phyloP scores from a whole-genome alignment of 2,888 invertebrate genomes.

The Aplocera efformata region DNA sequence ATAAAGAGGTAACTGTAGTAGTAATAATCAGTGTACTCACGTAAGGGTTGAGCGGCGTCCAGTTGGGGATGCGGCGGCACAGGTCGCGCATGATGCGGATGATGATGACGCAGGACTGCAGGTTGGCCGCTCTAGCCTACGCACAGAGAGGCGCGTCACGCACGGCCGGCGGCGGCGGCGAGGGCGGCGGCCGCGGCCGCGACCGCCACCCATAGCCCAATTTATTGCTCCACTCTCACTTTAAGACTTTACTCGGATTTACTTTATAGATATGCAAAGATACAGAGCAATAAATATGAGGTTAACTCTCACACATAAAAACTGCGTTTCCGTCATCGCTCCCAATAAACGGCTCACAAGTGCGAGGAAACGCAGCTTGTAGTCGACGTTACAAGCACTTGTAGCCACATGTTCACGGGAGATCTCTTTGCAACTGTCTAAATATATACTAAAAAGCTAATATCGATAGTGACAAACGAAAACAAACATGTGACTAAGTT shows the following conservation, averaged over 20 bases:
- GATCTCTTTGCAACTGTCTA: conserved; percentile 34
- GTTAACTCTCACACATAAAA: conserved; percentile 33
- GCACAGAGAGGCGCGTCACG: conserved; percentile 27
- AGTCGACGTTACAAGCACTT: conserved; percentile 48
- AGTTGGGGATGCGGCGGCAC: conserved; percentile 95
- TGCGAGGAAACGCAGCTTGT: conserved; percentile 69
- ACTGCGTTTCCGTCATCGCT: conserved; percentile 60
- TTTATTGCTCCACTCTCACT: conserved; percentile 47
- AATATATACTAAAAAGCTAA: conserved; percentile 35
- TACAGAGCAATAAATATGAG: conserved; percentile 50
- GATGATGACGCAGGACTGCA: conserved; percentile 97
- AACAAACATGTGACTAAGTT: conserved; percentile 78
- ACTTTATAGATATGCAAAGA: conserved; percentile 23
- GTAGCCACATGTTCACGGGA: conserved; percentile 79
- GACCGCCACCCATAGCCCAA: conserved; percentile 17
- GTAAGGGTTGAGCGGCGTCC: conserved; percentile 97
- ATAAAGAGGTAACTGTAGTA: no score
- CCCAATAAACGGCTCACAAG: conserved; percentile 55
- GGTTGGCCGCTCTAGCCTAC: conserved; percentile 96
- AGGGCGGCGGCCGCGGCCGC: conserved; percentile 10
- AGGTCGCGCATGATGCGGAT: conserved; percentile 97
- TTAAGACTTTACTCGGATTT: conserved; percentile 13
- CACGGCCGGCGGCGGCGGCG: conserved; percentile 4
- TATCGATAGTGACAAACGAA: conserved; percentile 35
- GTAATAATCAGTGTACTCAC: conserved; percentile 76